A percentile compares a stretch with the other conserved stretches of the same genome.
phyloP scores from a whole-genome alignment of 1,140 invertebrate species.

The Leptopilina boulardi region DNA sequence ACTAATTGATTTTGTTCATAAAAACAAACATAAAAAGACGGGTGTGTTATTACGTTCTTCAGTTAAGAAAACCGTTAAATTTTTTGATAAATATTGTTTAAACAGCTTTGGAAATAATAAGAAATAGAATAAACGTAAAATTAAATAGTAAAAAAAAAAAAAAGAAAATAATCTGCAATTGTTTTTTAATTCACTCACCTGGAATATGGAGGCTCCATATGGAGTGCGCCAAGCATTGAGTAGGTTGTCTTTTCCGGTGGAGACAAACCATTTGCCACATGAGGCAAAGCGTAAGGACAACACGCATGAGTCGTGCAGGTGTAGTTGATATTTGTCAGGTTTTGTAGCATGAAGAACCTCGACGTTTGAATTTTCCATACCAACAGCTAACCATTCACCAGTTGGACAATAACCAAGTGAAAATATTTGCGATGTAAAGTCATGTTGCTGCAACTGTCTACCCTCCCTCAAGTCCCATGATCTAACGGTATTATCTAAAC shows the following conservation, averaged over 20 bases:
- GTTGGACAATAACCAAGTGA: slow-evolving; percentile 98
- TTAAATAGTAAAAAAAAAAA: background rate
- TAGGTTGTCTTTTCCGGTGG: slow-evolving; percentile 98
- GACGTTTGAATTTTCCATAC: slow-evolving; percentile 98
- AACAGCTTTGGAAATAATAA: too few species aligned
- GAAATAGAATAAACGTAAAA: background rate
- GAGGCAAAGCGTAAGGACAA: slow-evolving; percentile 96
- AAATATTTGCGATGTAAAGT: slow-evolving; percentile 94
- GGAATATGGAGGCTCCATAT: slow-evolving; percentile 98
- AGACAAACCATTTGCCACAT: slow-evolving; percentile 99
- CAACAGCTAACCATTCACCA: slow-evolving; percentile 98
- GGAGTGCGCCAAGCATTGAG: slow-evolving; percentile 99
- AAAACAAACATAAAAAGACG: too few species aligned
- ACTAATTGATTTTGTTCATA: too few species aligned
- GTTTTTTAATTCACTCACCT: slow-evolving; percentile 79
- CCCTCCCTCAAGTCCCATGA: slow-evolving; percentile 96
- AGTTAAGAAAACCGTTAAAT: too few species aligned
- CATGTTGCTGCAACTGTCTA: slow-evolving; percentile 91
- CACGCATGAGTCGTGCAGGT: slow-evolving; percentile 98
- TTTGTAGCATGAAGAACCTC: slow-evolving; percentile 96
- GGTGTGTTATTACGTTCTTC: too few species aligned
- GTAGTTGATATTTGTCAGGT: slow-evolving; percentile 98
- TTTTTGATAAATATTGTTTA: too few species aligned
- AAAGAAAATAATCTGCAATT: background rate
- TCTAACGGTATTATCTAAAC: slow-evolving; percentile 94